These are phyloP conservation scores for Hydropotes inermis DNA, from an alignment of 2,113 vertebrate genomes.

Conservation along the genomic window DNA sequence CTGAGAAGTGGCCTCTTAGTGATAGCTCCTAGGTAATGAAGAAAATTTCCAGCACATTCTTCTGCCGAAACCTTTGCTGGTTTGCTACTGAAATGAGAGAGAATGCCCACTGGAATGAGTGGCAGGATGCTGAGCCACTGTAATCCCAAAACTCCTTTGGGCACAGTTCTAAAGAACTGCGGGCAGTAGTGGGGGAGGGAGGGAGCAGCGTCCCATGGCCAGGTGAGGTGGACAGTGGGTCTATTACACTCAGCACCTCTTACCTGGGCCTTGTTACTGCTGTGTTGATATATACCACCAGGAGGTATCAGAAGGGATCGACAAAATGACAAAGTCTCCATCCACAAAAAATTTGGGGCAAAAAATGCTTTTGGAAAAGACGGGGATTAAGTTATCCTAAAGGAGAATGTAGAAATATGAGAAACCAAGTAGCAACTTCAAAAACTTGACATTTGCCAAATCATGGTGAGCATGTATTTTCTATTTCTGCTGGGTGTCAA, in stretches of 20 bases:
- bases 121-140: not conserved
- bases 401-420: not conserved
- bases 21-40: not conserved
- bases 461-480: not conserved
- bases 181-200: not conserved
- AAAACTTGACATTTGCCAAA: not conserved
- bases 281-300: not conserved
- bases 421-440: not conserved
- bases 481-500: not conserved
- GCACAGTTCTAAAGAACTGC: not conserved
- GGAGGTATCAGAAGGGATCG: not conserved
- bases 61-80: not conserved
- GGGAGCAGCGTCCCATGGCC: fast-evolving
- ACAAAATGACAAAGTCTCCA: not conserved
- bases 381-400: not conserved
- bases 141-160: not conserved
- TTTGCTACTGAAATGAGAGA: not conserved
- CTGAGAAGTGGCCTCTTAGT: not conserved
- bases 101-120: not conserved
- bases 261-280: too few relatives aligned
- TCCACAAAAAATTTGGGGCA: not conserved
- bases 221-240: not conserved
- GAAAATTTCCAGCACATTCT: not conserved
- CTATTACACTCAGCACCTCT: too few relatives aligned
- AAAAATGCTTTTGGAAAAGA: not conserved